Evolutionary conservation across 2,797 vertebrate genomes (phyloP).

Genomic region (Cossypha heuglini): DNA sequence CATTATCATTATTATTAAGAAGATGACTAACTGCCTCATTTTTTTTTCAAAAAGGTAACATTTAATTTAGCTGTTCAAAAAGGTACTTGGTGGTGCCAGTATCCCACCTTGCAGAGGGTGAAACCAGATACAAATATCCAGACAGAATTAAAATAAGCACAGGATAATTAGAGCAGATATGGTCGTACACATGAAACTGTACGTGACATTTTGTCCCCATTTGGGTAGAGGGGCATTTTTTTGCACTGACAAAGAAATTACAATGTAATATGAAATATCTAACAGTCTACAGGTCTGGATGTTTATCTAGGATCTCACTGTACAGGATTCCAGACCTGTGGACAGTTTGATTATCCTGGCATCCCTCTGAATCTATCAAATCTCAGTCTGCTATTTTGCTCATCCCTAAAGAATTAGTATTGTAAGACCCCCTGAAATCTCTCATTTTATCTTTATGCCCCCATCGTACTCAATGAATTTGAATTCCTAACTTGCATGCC

Average conservation of each 20-base stretch:
- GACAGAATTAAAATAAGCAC: not conserved
- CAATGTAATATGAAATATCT: not conserved
- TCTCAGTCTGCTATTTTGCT: not conserved
- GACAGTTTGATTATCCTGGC: not conserved
- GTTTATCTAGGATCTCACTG: not conserved
- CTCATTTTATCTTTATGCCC: not conserved
- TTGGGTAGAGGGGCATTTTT: accelerated
- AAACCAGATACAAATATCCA: not conserved
- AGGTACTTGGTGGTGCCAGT: not conserved
- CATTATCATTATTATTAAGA: not conserved
- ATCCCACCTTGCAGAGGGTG: not conserved
- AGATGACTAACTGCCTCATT: not conserved
- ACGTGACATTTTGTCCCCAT: not conserved
- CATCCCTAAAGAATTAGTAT: not conserved
- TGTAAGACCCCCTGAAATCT: not conserved
- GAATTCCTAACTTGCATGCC: not conserved
- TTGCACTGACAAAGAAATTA: not conserved
- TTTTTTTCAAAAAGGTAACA: not conserved
- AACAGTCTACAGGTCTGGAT: not conserved
- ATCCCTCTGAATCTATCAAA: not conserved
- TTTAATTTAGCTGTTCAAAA: not conserved
- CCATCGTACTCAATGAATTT: not conserved
- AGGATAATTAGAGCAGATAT: not conserved
- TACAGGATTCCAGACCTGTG: not conserved
- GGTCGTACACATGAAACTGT: not conserved